Base-by-base conservation (phyloP, 2,888 invertebrate genomes). In the Melangyna quadrimaculata region DNA sequence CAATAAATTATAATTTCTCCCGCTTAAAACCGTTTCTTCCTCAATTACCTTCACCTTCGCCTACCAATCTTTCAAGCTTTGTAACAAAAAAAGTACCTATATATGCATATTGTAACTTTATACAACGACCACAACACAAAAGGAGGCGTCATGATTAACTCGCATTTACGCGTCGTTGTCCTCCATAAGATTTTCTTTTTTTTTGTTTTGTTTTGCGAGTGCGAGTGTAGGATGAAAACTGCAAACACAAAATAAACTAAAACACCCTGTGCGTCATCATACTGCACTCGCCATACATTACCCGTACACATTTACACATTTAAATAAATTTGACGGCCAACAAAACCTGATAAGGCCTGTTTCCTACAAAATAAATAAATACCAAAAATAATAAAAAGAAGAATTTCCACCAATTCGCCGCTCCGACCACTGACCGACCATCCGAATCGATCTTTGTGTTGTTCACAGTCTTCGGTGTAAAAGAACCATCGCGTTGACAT, bases 281-380 rank as follows among this genome's bases (percentile, higher is more conserved):
- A 69, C 69, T 69, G 69, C 75, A 69, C 59, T 59, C 74, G 67
- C 67, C 48, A 51, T 17, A 51, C 22, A n/a, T 45, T 72, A 59
- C 67, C 10, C 71, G 55, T 53, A 69, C 67, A 59, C 57, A 59
- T 69, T 67, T 75, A 59, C 45, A 51, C 69, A 81, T 86, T 81
- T 86, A 86, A 86, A 86, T 86, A 81, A 86, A 63, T 86, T 86
- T 86, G 81, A 86, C 69, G 86, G 81, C 72, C 86, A 86, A 81
- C 77, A 77, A 81, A 81, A 86, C 86, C 81, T 81, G 86, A 86
- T 86, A 78, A 69, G 70, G 67, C 74, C 48, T 51, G 55, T 69
- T 61, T 72, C 67, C 55, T 59, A n/a, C n/a, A n/a, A n/a, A n/a
- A n/a, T n/a, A n/a, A n/a, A n/a, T n/a, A n/a, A n/a, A n/a, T n/a